Evolutionary conservation across 2,888 invertebrate genomes (phyloP), one percentile per base, ranked within the genome.

Genomic region (Tipula lateralis): DNA sequence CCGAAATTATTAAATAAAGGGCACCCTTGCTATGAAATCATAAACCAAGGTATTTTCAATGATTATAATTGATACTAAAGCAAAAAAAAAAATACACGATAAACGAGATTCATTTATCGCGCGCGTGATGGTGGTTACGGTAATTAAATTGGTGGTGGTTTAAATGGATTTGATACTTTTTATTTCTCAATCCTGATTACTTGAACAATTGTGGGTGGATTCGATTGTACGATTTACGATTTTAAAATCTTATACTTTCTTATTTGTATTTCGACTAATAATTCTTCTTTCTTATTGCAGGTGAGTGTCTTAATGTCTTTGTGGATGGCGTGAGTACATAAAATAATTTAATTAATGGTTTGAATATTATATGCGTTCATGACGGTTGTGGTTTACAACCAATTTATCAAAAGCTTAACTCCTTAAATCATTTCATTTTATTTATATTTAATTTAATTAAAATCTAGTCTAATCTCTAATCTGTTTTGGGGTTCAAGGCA

Each of bases 41-140:
- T 66, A 24, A 66, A 66, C 66, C 66, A 66, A 66, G 66, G 66
- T 66, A 66, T 66, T 66, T 66, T 66, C 66, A 66, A 66, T 66
- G 66, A 66, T 66, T 66, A 66, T 66, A 66, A 24, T 66, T 66
- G 66, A 66, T 66, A 66, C 66, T 66, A 66, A 24, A 19, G 24
- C 13, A 50, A 50, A 6, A 16, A 19, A 4, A 50, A 50, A 66
- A 24, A 24, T 66, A 24, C n/a, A n/a, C 19, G 16, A 50, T 50
- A 50, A 44, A 16, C 16, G 16, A 13, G 39, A 39, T 39, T 39
- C 39, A 39, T 39, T 39, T n/a, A 39, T 39, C 44, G 44, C 5
- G n/a, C 16, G 44, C 16, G 44, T 19, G 9, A 9, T 19, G 24
- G 24, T 66, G 66, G 66, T 24, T 66, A 66, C 24, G 12, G 66